Conservation (phyloP, 2,888 invertebrate species). For the Pachycephus smyrnensis region DNA sequence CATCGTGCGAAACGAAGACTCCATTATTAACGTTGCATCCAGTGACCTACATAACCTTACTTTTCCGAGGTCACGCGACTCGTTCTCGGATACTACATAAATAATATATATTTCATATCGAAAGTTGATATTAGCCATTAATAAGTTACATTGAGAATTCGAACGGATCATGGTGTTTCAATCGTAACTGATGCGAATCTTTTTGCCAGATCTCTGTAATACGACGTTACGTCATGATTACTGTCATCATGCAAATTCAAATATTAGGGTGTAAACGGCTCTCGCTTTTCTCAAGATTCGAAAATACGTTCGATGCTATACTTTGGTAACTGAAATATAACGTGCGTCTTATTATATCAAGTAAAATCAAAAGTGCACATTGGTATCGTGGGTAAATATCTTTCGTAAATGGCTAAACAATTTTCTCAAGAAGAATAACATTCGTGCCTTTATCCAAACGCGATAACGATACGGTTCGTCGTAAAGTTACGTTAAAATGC, state of each 20-base stretch:
- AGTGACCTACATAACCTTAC: background rate
- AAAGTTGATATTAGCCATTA: background rate
- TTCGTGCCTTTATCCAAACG: background rate
- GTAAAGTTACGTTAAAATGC: background rate
- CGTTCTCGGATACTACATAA: background rate
- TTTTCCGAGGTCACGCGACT: background rate
- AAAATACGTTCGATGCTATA: background rate
- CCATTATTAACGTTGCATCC: background rate
- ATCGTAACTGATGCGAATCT: slow-evolving; percentile 48
- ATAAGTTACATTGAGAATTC: background rate
- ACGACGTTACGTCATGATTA: slow-evolving; percentile 54
- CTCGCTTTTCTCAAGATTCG: slow-evolving; percentile 44
- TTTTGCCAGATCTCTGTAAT: slow-evolving; percentile 41
- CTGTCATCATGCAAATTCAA: slow-evolving; percentile 62
- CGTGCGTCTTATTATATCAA: background rate
- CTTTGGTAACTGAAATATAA: background rate
- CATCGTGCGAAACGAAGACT: background rate
- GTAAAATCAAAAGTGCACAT: background rate
- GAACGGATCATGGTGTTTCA: background rate
- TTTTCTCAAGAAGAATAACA: background rate
- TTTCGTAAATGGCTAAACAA: background rate
- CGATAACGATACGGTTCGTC: background rate
- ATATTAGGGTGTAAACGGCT: slow-evolving; percentile 57
- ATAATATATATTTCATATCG: background rate
- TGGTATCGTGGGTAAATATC: background rate